Percentiles rank a stretch among this genome's conserved stretches.
Evolutionary conservation across 1,140 invertebrate species (phyloP).

Genomic region (Sitophilus oryzae): DNA sequence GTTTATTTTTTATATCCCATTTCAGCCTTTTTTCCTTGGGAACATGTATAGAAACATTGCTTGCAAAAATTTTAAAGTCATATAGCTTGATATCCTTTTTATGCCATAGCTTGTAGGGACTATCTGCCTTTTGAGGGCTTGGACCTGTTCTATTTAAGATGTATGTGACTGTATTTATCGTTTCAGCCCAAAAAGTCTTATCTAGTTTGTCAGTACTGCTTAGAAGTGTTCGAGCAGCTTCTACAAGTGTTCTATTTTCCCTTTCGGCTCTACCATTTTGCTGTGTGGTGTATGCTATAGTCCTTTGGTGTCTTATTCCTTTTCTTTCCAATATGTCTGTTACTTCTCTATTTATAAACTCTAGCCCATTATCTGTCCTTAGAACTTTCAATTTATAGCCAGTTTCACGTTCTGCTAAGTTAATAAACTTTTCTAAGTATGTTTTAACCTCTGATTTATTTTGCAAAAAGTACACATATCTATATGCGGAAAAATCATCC

Average conservation of each 20-base stretch:
- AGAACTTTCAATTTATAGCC: slow-evolving; percentile 39
- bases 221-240: slow-evolving; percentile 43
- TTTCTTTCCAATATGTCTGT: slow-evolving; percentile 28
- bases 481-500: slow-evolving; percentile 36
- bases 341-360: slow-evolving; percentile 42
- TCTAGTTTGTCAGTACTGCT: slow-evolving; percentile 22
- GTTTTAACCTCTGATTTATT: slow-evolving; percentile 28
- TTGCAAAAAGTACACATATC: slow-evolving; percentile 33
- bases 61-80: slow-evolving; percentile 39
- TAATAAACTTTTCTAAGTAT: slow-evolving; percentile 35
- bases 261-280: slow-evolving; percentile 48
- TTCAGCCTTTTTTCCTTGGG: too few species aligned
- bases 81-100: slow-evolving; percentile 32
- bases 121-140: slow-evolving; percentile 36
- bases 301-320: slow-evolving; percentile 41
- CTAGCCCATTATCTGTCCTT: slow-evolving; percentile 45
- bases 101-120: slow-evolving; percentile 41
- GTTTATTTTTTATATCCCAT: slow-evolving; percentile 40
- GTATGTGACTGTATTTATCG: too few species aligned
- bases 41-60: slow-evolving; percentile 39
- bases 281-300: slow-evolving; percentile 45
- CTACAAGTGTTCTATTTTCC: slow-evolving; percentile 44
- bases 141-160: too few species aligned
- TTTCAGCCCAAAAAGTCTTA: too few species aligned
- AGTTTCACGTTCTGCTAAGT: slow-evolving; percentile 37